These are phyloP conservation scores for Hippopotamus amphibius DNA, from an alignment of 2,113 vertebrate genomes.

Conservation along the genomic window DNA sequence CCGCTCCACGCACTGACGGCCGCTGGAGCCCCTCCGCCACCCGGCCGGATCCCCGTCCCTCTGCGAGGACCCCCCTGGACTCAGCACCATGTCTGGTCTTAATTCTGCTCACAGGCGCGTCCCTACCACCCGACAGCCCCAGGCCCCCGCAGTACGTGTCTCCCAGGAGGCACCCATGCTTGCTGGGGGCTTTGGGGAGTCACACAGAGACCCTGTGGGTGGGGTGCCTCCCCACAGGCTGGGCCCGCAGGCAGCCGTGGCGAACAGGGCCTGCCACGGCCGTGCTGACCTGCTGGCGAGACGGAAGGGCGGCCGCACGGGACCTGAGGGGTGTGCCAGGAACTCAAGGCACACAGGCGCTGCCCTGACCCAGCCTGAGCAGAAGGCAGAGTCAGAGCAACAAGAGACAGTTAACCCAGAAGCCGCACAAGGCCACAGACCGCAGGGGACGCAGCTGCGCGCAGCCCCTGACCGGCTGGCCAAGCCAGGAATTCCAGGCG, in stretches of 20 bases:
- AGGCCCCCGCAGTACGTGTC: rapidly evolving
- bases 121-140: background rate
- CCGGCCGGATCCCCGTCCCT: background rate
- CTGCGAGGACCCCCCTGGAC: background rate
- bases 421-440: rapidly evolving
- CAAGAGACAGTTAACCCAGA: background rate
- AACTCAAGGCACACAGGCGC: background rate
- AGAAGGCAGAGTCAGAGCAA: too few relatives aligned
- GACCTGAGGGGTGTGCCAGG: background rate
- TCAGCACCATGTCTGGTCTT: background rate
- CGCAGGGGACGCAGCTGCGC: background rate
- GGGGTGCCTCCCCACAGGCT: background rate
- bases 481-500: rapidly evolving
- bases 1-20: rapidly evolving
- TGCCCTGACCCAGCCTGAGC: background rate
- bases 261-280: background rate
- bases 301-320: background rate
- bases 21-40: background rate
- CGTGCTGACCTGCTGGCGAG: background rate
- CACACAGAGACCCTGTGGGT: background rate
- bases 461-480: background rate
- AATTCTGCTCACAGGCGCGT: background rate
- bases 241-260: background rate
- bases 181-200: background rate
- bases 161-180: background rate